phyloP scores from a whole-genome alignment of 2,113 vertebrate species.

The Callipepla squamata region DNA sequence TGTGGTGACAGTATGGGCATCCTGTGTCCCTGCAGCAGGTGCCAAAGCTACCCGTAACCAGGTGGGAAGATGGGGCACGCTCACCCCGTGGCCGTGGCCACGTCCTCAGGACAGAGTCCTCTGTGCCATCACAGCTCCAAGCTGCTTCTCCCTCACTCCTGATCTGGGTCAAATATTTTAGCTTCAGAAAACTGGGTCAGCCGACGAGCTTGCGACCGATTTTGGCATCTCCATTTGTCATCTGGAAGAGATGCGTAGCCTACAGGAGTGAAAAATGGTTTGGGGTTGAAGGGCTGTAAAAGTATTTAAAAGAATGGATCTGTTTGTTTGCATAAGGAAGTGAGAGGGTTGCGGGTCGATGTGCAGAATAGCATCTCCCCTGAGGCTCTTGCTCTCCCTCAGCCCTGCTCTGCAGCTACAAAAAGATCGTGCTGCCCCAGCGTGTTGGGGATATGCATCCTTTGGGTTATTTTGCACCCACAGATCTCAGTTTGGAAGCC shows the following conservation, averaged over 20 bases:
- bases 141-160: not conserved
- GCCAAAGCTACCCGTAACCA: not conserved
- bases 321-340: not conserved
- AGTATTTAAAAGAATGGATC: not conserved
- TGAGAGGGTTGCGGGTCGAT: not conserved
- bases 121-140: not conserved
- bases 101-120: not conserved
- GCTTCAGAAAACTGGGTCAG: not conserved
- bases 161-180: slow-evolving; percentile 4
- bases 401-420: rapidly evolving
- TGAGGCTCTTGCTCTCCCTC: rapidly evolving
- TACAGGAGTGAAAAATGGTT: not conserved
- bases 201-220: not conserved
- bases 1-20: not conserved
- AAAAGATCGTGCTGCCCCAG: rapidly evolving
- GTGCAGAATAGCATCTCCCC: not conserved
- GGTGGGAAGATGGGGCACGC: not conserved
- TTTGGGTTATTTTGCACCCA: not conserved
- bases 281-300: not conserved
- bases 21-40: not conserved
- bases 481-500: rapidly evolving
- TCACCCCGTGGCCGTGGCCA: not conserved
- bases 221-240: slow-evolving; percentile 55
- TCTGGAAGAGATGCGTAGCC: not conserved
- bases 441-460: rapidly evolving